Evolutionary conservation across 2,797 vertebrate genomes (phyloP), one percentile per base, ranked within the genome.

Genomic region (Pseudochromis fuscus): DNA sequence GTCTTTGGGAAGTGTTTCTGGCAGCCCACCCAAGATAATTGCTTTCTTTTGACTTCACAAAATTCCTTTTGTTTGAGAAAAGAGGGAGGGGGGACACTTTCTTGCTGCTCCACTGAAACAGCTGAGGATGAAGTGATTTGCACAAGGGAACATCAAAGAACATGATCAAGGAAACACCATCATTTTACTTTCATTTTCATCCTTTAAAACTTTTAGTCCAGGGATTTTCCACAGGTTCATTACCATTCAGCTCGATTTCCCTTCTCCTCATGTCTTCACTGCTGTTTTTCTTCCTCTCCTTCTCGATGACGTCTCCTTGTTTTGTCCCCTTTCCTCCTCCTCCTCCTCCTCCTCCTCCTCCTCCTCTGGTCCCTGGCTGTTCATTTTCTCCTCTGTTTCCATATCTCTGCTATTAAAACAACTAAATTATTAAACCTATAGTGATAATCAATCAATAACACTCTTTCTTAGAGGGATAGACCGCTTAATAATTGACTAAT

Each of bases 401-500:
- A 88, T 70, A 88, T 77, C 60, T 75, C 75, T 79, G 93, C 95
- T 95, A 92, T 95, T 95, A 90, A 87, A 92, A 91, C 80, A 92
- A 80, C 88, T 98, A 91, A 97, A 98, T 98, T 96, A 98, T 98
- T 97, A 92, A 98, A 94, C 86, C 60, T 75, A 38, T 82, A 94
- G 91, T 93, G 91, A 96, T 95, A 95, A 93, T 94, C 94, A 94
- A 96, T 96, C 96, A 95, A 96, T 97, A 95, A 82, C 86, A 89
- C 89, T 94, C 91, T 94, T 95, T 95, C 94, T 95, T 96, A 95
- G 95, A 95, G 95, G 95, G 93, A 94, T 94, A 94, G 95, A 94
- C 91, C 92, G 77, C 89, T 96, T 96, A 97, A 97, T 98, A 97
- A 98, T 98, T 97, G 94, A 98, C 89, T 94, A 94, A 94, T 95